These are phyloP conservation scores for Leptinotarsa tumamoca DNA, from an alignment of 2,888 invertebrate genomes.

Conservation along the genomic window DNA sequence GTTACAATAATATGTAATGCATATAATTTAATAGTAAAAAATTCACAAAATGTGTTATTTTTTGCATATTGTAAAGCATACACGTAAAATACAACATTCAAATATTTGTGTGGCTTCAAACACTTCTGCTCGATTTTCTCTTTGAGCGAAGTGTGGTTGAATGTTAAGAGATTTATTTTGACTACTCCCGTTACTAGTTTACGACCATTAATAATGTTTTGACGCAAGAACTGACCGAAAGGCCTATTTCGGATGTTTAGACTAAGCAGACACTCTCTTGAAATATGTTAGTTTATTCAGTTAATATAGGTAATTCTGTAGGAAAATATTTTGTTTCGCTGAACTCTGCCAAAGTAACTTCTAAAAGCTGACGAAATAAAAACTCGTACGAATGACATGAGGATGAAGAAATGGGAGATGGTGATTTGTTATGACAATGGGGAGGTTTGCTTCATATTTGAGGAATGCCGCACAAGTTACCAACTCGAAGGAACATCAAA, in stretches of 20 bases:
- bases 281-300: slow-evolving; percentile 2
- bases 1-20: no score
- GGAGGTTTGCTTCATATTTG: no score
- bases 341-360: slow-evolving; percentile 5
- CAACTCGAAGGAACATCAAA: no score
- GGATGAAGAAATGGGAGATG: no score
- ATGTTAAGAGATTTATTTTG: background rate
- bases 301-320: background rate
- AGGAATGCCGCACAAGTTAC: no score
- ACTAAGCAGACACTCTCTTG: background rate
- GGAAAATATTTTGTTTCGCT: background rate
- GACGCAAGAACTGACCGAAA: background rate
- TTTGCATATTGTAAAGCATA: no score
- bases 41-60: no score
- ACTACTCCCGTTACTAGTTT: background rate
- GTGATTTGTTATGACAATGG: no score
- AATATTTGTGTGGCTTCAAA: no score
- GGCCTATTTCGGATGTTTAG: background rate
- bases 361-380: background rate
- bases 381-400: no score
- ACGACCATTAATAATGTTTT: background rate
- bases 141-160: background rate
- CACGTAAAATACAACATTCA: no score
- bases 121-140: background rate
- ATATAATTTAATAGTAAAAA: no score